These are phyloP conservation scores for Micronycteris hirsuta DNA, from an alignment of 2,113 vertebrate species.

Conservation along the genomic window DNA sequence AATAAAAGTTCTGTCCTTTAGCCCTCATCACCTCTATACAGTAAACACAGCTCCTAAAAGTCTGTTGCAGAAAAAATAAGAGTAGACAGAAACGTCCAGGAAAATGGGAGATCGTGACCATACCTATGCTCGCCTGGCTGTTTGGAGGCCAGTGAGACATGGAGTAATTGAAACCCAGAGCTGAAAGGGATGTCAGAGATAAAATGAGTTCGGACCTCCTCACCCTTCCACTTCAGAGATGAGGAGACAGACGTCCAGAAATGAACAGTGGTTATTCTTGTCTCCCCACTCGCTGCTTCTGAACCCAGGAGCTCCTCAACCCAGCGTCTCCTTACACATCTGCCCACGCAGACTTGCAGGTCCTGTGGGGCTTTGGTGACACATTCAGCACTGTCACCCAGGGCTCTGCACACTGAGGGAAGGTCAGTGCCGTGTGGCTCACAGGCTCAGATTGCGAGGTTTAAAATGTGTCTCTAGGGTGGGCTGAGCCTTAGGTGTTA, in stretches of 20 bases:
- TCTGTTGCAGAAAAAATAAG: background rate
- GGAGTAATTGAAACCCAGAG: background rate
- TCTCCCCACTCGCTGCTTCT: background rate
- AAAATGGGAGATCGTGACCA: background rate
- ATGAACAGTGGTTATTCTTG: background rate
- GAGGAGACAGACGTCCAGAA: background rate
- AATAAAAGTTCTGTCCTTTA: background rate
- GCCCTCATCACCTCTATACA: background rate
- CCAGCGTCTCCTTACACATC: background rate
- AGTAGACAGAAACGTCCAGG: background rate
- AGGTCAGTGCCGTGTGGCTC: background rate
- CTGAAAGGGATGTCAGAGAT: background rate
- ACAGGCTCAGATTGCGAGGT: background rate
- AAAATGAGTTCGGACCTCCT: background rate
- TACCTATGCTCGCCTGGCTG: fast-evolving
- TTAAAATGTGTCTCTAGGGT: conserved; percentile 5
- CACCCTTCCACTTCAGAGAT: background rate
- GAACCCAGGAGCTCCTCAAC: background rate
- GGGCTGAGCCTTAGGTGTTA: conserved; percentile 31
- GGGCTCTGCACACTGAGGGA: background rate
- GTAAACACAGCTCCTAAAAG: background rate
- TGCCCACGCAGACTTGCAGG: background rate
- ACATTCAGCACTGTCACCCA: background rate
- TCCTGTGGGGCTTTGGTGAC: background rate
- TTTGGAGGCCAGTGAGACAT: background rate